Conservation (phyloP, 1,140 invertebrate genomes). For the Heliconius hermathena region DNA sequence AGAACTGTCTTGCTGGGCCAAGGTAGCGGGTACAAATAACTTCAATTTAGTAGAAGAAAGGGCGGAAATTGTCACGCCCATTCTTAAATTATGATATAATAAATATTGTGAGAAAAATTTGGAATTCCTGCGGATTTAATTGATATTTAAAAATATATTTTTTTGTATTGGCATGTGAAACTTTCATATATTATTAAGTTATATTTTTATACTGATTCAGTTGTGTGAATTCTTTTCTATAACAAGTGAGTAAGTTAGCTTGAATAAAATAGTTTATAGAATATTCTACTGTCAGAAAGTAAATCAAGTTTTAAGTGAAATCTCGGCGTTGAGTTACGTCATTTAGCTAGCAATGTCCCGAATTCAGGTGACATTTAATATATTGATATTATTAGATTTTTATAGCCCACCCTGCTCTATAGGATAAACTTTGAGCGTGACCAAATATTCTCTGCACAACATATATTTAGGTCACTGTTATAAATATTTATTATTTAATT, state of each 20-base stretch:
- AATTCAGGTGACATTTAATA: no score
- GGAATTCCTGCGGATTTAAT: neutral
- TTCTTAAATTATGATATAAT: constrained; percentile 28
- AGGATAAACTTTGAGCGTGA: no score
- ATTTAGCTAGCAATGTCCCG: no score
- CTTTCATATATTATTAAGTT: neutral
- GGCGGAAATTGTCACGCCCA: constrained; percentile 48
- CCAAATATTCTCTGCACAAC: no score
- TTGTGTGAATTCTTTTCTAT: neutral
- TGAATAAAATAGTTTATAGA: neutral
- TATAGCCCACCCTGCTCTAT: no score
- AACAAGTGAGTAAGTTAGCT: neutral
- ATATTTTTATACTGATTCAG: neutral
- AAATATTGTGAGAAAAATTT: constrained; percentile 30
- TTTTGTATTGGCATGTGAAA: neutral
- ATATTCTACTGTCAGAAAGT: neutral
- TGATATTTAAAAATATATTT: neutral
- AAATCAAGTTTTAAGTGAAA: neutral
- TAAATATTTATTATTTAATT: no score
- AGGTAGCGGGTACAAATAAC: neutral
- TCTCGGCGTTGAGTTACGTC: neutral
- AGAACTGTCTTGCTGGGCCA: constrained; percentile 19
- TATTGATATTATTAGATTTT: no score
- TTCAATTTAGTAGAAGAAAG: constrained; percentile 54
- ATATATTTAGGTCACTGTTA: no score